Evolutionary conservation across 2,113 vertebrate genomes (phyloP).

Genomic region (Hippopotamus amphibius): DNA sequence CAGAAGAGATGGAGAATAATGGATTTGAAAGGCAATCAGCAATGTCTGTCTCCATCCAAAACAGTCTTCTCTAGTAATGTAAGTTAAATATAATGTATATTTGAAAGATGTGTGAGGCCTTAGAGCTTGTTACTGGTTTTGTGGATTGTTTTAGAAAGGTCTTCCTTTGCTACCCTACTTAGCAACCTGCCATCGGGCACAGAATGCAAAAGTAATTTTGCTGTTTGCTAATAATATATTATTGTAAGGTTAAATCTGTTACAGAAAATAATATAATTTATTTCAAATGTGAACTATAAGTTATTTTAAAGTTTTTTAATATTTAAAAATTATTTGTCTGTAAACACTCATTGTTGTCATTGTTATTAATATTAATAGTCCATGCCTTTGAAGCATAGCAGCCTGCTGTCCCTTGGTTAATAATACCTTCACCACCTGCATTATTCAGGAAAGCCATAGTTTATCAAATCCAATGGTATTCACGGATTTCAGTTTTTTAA

Average conservation of each 20-base stretch:
- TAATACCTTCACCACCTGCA: neutral
- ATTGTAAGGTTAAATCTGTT: neutral
- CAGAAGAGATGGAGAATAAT: neutral
- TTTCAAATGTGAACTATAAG: slow-evolving; percentile 33
- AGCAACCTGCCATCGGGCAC: neutral
- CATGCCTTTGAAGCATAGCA: neutral
- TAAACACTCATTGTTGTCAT: neutral
- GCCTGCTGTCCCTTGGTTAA: neutral
- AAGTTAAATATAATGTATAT: neutral
- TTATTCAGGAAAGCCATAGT: neutral
- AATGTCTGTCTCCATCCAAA: neutral
- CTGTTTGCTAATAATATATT: neutral
- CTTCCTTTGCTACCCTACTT: neutral
- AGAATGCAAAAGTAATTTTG: slow-evolving; percentile 33
- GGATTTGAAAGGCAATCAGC: neutral
- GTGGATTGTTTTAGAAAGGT: slow-evolving; percentile 14
- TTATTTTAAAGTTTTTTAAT: neutral
- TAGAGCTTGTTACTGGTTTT: neutral
- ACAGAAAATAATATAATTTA: slow-evolving; percentile 3
- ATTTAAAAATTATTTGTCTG: neutral
- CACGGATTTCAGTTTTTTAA: slow-evolving; percentile 32
- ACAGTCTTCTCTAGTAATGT: neutral
- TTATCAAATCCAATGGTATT: neutral
- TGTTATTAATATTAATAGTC: neutral
- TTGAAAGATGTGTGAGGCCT: neutral